Conservation (phyloP, 2,113 vertebrate species). For the Stercorarius parasiticus region DNA sequence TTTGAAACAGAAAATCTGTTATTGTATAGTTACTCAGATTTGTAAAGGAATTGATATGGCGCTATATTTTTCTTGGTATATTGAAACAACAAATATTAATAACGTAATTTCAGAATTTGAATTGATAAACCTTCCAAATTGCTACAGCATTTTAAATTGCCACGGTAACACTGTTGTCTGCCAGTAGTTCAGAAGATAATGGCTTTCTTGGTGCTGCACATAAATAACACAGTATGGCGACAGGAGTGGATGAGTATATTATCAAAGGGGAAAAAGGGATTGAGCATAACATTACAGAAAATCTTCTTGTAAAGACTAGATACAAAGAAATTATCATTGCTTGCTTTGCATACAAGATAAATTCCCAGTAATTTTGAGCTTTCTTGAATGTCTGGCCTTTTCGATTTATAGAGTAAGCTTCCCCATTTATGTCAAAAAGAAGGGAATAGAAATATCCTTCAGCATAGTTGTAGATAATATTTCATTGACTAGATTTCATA, state of each 20-base stretch:
- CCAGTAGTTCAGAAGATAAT: not conserved
- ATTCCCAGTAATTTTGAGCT: not conserved
- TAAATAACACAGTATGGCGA: accelerated
- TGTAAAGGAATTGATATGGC: not conserved
- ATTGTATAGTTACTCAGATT: not conserved
- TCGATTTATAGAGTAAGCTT: not conserved
- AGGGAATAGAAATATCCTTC: not conserved
- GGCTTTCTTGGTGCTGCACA: not conserved
- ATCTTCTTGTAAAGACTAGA: not conserved
- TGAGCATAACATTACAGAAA: not conserved
- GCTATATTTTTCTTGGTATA: not conserved
- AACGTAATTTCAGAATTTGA: not conserved
- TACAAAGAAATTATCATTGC: not conserved
- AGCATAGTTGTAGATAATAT: not conserved
- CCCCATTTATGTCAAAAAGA: not conserved
- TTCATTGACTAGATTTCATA: not conserved
- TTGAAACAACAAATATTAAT: not conserved
- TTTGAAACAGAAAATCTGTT: not conserved
- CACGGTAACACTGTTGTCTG: not conserved
- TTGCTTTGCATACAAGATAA: not conserved
- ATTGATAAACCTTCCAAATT: not conserved
- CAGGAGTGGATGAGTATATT: not conserved
- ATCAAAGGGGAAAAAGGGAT: not conserved
- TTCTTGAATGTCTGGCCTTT: not conserved
- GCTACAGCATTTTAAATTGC: not conserved